phyloP scores from a whole-genome alignment of 2,113 vertebrate genomes.

The Stegostoma tigrinum region DNA sequence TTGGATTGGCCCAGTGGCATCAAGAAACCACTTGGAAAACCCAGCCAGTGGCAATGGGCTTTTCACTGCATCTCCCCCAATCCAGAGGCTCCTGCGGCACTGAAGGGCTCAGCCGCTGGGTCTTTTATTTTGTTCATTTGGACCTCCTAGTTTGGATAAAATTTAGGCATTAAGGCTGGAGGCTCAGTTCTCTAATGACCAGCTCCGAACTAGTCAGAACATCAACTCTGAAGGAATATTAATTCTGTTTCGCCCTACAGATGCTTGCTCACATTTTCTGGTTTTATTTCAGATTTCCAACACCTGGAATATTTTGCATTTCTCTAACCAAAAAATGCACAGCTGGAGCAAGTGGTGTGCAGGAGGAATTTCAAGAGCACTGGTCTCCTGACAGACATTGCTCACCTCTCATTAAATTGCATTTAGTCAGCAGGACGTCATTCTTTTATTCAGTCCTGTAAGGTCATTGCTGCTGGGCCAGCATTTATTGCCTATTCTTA shows the following conservation, averaged over 20 bases:
- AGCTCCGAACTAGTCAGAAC: too few species aligned
- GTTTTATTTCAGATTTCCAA: background rate
- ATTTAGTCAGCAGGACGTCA: background rate
- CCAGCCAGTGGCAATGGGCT: background rate
- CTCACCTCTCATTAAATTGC: background rate
- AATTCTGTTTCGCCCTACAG: background rate
- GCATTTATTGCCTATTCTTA: too few species aligned
- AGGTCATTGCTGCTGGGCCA: too few species aligned
- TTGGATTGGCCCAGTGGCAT: too few species aligned
- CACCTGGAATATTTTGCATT: background rate
- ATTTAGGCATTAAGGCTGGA: background rate
- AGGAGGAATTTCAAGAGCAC: background rate
- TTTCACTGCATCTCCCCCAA: background rate
- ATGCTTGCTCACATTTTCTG: background rate
- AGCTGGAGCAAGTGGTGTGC: background rate
- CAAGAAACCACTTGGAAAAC: background rate
- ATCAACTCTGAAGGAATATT: background rate
- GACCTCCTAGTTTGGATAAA: background rate
- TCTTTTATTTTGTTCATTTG: background rate
- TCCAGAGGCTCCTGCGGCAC: background rate
- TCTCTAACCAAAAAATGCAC: background rate
- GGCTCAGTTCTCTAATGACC: background rate
- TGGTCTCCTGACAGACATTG: background rate
- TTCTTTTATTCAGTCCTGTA: too few species aligned
- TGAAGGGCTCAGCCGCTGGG: background rate